phyloP scores from a whole-genome alignment of 2,888 invertebrate species.

The Cataglyphis altisquamis region DNA sequence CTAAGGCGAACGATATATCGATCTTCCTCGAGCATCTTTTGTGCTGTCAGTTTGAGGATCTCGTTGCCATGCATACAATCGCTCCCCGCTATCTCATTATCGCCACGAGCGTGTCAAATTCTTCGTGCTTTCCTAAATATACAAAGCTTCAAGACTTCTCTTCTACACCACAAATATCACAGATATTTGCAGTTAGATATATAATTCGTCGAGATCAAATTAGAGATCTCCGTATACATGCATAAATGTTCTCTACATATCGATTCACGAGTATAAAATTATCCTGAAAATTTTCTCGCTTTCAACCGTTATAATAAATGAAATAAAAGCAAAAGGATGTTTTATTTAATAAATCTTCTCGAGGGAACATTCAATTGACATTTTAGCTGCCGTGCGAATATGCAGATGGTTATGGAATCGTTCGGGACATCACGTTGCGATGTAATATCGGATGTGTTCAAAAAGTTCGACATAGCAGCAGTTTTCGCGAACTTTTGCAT shows the following conservation, averaged over 20 bases:
- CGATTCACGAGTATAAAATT: neutral
- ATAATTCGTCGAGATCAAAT: neutral
- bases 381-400: slow-evolving; percentile 28
- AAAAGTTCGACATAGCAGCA: slow-evolving; percentile 38
- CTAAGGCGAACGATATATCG: slow-evolving; percentile 63
- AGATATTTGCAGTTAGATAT: neutral
- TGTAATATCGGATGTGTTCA: slow-evolving; percentile 32
- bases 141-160: neutral
- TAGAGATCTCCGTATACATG: neutral
- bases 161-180: neutral
- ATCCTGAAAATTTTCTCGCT: neutral
- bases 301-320: neutral
- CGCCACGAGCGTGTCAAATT: neutral
- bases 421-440: slow-evolving; percentile 20
- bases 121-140: neutral
- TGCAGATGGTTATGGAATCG: slow-evolving; percentile 23
- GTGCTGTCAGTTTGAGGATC: slow-evolving; percentile 59
- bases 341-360: slow-evolving; percentile 24
- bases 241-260: neutral
- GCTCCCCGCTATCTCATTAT: slow-evolving; percentile 58
- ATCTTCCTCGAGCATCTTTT: slow-evolving; percentile 46
- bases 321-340: neutral
- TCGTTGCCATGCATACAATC: slow-evolving; percentile 69
- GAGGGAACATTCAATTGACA: slow-evolving; percentile 4
- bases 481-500: slow-evolving; percentile 41